Base-by-base conservation (phyloP, 2,113 vertebrate genomes). In the Prochilodus magdalenae region DNA sequence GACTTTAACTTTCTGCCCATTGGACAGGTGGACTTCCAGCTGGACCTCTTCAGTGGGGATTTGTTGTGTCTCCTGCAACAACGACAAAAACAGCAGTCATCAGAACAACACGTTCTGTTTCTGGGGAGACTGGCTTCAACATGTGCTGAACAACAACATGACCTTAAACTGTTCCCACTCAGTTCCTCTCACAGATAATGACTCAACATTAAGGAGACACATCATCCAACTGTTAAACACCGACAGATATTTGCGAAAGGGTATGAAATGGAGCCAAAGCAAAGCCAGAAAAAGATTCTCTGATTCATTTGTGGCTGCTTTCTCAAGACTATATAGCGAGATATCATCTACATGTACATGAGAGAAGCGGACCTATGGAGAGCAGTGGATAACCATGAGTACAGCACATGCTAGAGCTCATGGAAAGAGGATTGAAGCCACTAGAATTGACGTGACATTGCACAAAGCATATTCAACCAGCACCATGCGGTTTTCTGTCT, bases 11-110 rank as follows among this genome's bases (percentile, higher is more conserved):
- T 95, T 98, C 93, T 99, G 98, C 51, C 98, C 97, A 0, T 96
- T 99, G 77, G 95, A 97, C 51, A 99, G 96, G 80, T 96, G 92
- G 85, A 99, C 95, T 60, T 98, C 97, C 80, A 99, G 93, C 82
- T 95, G 91, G 13, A 96, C 97, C 75, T 99, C 98, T 90, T 99
- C 96, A 0, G 98, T 99, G 82, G 97, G 98, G 83, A 99, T 97
- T 93, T 99, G 97, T 90, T 99, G 98, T 0, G 98, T 99, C 90
- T 99, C 98, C 98, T 99, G 85, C 76, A 57, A 57, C 8, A 44
- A 79, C 80, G 70, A 82, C 71, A 0, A 65, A 82, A 80, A 75
- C 20, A 73, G 33, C 55, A 75, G 51, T 20, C 14, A 29, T 63
- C 40, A n/a, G 57, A 73, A 72, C 29, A 27, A 13, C 16, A 11